These are phyloP conservation scores for Phaetusa simplex DNA, from an alignment of 2,113 vertebrate genomes.

Conservation along the genomic window DNA sequence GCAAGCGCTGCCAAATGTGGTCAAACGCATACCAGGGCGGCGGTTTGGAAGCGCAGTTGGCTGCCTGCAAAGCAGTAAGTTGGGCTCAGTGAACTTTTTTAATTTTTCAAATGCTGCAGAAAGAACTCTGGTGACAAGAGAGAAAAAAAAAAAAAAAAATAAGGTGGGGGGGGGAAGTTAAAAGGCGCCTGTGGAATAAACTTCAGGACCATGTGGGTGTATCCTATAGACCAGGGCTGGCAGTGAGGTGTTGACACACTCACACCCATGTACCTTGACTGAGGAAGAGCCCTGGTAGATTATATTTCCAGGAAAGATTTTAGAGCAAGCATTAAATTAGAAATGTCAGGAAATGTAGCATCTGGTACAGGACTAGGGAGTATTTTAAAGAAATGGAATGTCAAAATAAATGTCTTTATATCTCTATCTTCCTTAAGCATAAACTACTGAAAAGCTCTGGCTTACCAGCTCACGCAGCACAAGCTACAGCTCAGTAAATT, in stretches of 20 bases:
- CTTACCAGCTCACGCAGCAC: not conserved
- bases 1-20: slow-evolving; percentile 44
- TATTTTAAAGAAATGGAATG: slow-evolving; percentile 16
- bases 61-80: slow-evolving; percentile 18
- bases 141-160: not conserved
- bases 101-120: not conserved
- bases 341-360: not conserved
- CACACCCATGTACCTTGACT: not conserved
- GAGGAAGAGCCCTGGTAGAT: not conserved
- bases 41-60: slow-evolving; percentile 18
- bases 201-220: not conserved
- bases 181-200: not conserved
- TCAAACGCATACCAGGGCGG: slow-evolving; percentile 19
- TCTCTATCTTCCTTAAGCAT: slow-evolving; percentile 5
- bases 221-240: not conserved
- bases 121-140: not conserved
- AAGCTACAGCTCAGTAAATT: not conserved
- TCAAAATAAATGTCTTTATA: slow-evolving; percentile 11
- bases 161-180: not conserved
- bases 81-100: not conserved
- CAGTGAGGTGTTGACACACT: not conserved
- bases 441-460: slow-evolving; percentile 20
- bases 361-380: not conserved
- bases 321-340: not conserved
- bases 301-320: not conserved